A percentile compares a stretch with the other conserved stretches of the same genome.
These are phyloP conservation scores for Sternotherus odoratus DNA, from an alignment of 2,797 vertebrate species.

Conservation along the genomic window DNA sequence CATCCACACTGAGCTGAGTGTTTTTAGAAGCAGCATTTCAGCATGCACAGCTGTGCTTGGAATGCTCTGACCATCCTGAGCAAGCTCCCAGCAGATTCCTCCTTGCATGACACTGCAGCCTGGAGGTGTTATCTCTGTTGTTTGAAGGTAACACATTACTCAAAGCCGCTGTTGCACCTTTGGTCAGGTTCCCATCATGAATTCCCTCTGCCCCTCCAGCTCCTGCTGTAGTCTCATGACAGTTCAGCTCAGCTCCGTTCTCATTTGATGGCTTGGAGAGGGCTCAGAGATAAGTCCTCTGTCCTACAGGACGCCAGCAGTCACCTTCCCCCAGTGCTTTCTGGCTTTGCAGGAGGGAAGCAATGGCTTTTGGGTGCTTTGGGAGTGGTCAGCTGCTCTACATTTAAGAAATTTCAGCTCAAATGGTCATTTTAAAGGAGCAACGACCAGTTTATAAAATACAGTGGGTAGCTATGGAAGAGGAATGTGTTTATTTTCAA, in stretches of 20 bases:
- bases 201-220: neutral
- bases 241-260: neutral
- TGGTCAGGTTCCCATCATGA: neutral
- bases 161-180: constrained; percentile 10
- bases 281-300: neutral
- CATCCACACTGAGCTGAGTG: neutral
- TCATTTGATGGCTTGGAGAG: neutral
- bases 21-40: neutral
- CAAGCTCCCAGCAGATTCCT: constrained; percentile 10
- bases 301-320: neutral
- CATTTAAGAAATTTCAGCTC: neutral
- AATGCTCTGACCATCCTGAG: neutral
- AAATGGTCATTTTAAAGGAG: neutral
- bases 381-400: neutral
- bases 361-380: neutral
- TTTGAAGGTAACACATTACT: neutral
- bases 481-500: constrained; percentile 6
- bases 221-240: no score
- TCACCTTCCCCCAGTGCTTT: neutral
- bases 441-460: neutral
- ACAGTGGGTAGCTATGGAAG: neutral
- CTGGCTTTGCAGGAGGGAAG: neutral
- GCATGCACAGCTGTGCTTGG: constrained; percentile 1
- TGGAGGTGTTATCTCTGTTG: constrained; percentile 21
- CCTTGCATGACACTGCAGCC: constrained; percentile 22